These are phyloP conservation scores for Hypocryptadius cinnamomeus DNA, from an alignment of 2,113 vertebrate genomes.

Conservation along the genomic window DNA sequence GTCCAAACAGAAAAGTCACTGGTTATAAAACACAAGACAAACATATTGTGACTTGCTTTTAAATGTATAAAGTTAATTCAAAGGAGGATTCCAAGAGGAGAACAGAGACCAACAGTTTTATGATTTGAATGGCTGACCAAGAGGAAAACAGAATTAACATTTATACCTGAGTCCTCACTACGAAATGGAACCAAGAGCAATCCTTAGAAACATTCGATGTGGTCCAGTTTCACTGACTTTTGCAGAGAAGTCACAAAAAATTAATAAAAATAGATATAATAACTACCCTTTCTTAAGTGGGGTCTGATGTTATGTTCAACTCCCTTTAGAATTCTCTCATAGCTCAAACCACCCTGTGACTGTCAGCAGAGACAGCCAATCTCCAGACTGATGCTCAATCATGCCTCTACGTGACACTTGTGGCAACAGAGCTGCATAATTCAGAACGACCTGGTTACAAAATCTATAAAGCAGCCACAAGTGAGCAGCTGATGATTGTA, in stretches of 20 bases:
- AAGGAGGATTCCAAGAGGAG: not conserved
- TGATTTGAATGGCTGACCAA: not conserved
- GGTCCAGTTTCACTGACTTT: not conserved
- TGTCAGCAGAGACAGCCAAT: not conserved
- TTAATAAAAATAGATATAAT: not conserved
- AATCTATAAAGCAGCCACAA: not conserved
- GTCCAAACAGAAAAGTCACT: not conserved
- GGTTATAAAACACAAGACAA: conserved; percentile 5
- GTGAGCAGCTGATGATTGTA: not conserved
- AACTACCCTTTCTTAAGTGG: not conserved
- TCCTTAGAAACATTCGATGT: not conserved
- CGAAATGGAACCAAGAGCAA: not conserved
- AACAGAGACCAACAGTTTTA: not conserved
- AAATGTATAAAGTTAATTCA: not conserved
- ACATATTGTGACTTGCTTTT: not conserved
- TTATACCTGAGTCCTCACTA: not conserved
- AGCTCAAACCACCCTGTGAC: not conserved
- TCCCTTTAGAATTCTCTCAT: not conserved
- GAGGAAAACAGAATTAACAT: not conserved
- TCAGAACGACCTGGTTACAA: not conserved
- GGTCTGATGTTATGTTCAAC: not conserved
- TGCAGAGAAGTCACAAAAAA: not conserved
- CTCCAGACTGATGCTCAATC: not conserved
- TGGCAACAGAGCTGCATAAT: not conserved
- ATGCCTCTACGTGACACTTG: not conserved